Evolutionary conservation across 2,113 vertebrate species (phyloP), one percentile per base, ranked within the genome.

Genomic region (Chrysochloris asiatica): DNA sequence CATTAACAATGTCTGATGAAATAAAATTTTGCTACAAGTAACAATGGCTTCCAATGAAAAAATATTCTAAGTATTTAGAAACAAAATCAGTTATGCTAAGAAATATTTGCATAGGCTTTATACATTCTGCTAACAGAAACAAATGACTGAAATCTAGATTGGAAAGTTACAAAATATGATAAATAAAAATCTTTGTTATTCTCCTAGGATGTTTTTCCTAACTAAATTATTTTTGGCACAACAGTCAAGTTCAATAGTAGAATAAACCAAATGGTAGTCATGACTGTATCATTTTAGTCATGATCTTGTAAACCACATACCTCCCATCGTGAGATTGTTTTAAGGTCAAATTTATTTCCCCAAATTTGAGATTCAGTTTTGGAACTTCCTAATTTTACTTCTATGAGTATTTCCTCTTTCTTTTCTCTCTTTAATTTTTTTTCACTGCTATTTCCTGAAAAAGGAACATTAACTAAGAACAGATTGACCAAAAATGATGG

Each of bases 21-120:
- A 94, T 22, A 52, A 82, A 85, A 81, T 90, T 94, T 81, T 76
- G 65, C 38, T 82, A 85, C 61, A 63, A 89, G 80, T 77, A 90
- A 91, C 94, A 96, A 93, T n/a, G 86, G 94, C 82, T 91, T 96
- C 92, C 94, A 95, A 89, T 87, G n/a, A 22, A 79, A 80, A 48
- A 83, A 4, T 0, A 0, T n/a, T 65, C 75, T 61, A 85, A 88
- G 83, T 85, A 48, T 45, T 88, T 33, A 73, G 69, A 81, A 47
- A 61, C 19, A 43, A 91, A 91, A 76, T 48, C 36, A 43, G 45
- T 75, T 69, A 36, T 38, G 47, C 54, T 73, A 69, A 43, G 12
- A 81, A 71, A 63, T 5, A n/a, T 63, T 30, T 54, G 48, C 41
- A 36, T 9, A 48, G 22, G 38, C 38, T n/a, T 61, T 72, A 67